Evolutionary conservation across 64 coral and sea anemone species (phyloP).

Genomic region (Montipora cactus): DNA sequence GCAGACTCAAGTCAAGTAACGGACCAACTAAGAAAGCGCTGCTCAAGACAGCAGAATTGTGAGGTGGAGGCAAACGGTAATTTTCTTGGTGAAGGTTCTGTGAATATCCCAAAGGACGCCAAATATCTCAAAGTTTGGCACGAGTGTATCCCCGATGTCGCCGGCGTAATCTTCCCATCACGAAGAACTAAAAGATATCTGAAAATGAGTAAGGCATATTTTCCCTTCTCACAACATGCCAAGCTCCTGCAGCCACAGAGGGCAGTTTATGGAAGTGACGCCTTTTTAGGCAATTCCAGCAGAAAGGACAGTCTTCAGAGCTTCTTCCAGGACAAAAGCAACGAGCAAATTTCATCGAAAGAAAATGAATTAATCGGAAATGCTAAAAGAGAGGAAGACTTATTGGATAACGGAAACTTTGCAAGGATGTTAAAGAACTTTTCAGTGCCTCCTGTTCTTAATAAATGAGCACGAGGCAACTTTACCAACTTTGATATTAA

Average conservation of each 20-base stretch:
- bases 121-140: constrained; percentile 76
- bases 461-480: not conserved
- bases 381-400: not conserved
- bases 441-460: not conserved
- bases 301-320: not conserved
- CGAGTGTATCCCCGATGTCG: constrained; percentile 80
- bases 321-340: constrained; percentile 22
- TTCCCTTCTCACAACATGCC: not conserved
- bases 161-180: not conserved
- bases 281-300: not conserved
- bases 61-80: constrained; percentile 19
- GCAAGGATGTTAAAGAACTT: not conserved
- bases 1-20: constrained; percentile 10
- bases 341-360: constrained; percentile 37
- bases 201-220: constrained; percentile 24
- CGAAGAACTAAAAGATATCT: constrained; percentile 21
- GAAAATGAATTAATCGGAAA: not conserved
- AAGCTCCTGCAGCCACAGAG: not conserved
- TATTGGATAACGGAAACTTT: not conserved
- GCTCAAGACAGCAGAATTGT: constrained; percentile 52
- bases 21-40: constrained; percentile 52
- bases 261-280: not conserved
- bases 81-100: constrained; percentile 37
- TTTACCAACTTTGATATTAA: not conserved
- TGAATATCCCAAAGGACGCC: constrained; percentile 8